Percentiles rank a stretch among this genome's conserved stretches.
phyloP scores from a whole-genome alignment of 2,888 invertebrate species.

The Dynastes maya region DNA sequence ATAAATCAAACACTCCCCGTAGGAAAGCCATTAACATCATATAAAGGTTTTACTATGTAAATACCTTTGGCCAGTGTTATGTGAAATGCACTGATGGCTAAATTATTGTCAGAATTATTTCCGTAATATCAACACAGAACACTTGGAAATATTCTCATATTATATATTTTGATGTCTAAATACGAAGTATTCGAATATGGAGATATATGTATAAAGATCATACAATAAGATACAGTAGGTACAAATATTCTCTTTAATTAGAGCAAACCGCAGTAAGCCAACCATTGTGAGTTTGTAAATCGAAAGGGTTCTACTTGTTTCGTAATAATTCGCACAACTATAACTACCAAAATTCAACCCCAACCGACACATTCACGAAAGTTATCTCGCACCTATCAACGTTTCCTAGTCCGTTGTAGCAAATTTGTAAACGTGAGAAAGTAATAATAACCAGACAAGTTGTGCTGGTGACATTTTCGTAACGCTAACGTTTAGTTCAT shows the following conservation, averaged over 20 bases:
- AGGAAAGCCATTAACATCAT: no score
- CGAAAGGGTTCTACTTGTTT: background rate
- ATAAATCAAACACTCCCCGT: no score
- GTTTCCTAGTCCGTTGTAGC: background rate
- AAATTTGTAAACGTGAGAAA: background rate
- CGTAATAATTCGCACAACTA: background rate
- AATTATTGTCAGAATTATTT: no score
- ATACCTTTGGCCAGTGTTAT: no score
- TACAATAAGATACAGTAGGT: background rate
- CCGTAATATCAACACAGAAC: no score
- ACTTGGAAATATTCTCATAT: no score
- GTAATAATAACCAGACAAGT: background rate
- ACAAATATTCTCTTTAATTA: constrained; percentile 7
- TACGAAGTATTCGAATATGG: no score
- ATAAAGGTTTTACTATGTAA: no score
- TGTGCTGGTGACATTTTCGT: background rate
- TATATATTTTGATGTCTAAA: no score
- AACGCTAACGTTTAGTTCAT: background rate
- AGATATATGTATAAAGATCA: background rate
- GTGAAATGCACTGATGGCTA: no score
- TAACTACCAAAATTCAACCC: background rate
- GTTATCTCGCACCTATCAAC: background rate
- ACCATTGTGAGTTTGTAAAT: background rate
- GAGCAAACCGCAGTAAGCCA: background rate
- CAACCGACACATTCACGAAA: background rate